Conservation (phyloP, 2,797 vertebrate genomes). For the Carapus acus region DNA sequence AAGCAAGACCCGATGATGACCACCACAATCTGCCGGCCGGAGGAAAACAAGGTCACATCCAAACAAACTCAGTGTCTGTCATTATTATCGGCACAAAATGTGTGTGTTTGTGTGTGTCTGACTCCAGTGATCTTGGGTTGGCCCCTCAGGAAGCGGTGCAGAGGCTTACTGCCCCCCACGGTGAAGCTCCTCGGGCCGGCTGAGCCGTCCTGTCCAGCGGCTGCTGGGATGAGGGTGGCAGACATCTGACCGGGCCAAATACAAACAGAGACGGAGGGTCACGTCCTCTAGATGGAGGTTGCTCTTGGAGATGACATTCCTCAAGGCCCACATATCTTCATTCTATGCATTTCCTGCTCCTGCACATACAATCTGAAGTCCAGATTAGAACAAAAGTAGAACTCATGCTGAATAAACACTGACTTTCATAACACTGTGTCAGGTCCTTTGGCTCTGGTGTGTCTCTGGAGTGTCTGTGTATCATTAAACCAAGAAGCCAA, state of each 20-base stretch:
- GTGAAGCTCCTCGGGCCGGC: constrained; percentile 16
- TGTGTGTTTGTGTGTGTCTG: constrained; percentile 33
- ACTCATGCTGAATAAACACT: no score
- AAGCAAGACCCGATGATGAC: constrained; percentile 54
- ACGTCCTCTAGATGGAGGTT: no score
- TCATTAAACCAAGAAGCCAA: no score
- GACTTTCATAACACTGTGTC: no score
- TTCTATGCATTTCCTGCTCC: neutral
- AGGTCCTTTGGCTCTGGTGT: no score
- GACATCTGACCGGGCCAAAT: constrained; percentile 50
- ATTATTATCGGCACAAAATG: no score
- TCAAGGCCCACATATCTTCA: no score
- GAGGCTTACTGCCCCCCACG: constrained; percentile 62
- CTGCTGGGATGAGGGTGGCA: constrained; percentile 22
- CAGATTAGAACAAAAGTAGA: no score
- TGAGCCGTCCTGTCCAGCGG: constrained; percentile 20
- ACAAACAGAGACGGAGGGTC: neutral
- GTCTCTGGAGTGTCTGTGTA: no score
- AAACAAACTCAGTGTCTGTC: no score
- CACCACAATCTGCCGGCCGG: constrained; percentile 49
- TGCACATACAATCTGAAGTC: no score
- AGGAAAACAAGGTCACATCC: neutral
- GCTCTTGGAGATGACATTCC: no score
- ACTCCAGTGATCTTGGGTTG: constrained; percentile 68
- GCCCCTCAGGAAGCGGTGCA: constrained; percentile 68